Evolutionary conservation across 2,797 vertebrate genomes (phyloP).

Genomic region (Gadopsis bispinosus): DNA sequence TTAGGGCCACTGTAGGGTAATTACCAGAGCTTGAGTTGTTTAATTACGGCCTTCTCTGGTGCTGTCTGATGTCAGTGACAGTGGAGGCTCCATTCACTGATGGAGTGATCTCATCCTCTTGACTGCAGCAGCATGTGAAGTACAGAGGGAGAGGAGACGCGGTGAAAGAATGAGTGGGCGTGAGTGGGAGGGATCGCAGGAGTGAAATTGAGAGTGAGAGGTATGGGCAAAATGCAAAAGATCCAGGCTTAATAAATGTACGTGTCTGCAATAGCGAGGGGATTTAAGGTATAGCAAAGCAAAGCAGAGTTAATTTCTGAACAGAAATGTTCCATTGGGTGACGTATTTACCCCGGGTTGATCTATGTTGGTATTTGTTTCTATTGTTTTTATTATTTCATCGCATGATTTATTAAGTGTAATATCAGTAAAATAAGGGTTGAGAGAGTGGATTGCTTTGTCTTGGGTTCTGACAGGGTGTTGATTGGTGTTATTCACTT

Average conservation of each 20-base stretch:
- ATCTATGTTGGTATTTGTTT: conserved; percentile 10
- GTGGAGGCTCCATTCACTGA: conserved; percentile 77
- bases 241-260: conserved; percentile 46
- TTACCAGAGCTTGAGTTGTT: conserved; percentile 87
- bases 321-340: not conserved
- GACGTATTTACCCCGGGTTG: not conserved
- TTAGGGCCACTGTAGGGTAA: conserved; percentile 86
- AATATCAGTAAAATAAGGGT: not conserved
- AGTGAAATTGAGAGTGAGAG: conserved; percentile 51
- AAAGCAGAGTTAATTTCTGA: conserved; percentile 19
- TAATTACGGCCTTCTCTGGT: conserved; percentile 84
- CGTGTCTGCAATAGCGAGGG: conserved; percentile 15
- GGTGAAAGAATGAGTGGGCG: conserved; percentile 57
- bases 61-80: conserved; percentile 81
- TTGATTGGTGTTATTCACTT: not conserved
- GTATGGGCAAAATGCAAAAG: conserved; percentile 40
- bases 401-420: not conserved
- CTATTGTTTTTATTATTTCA: not conserved
- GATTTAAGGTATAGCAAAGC: conserved; percentile 25
- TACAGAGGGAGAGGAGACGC: conserved; percentile 46
- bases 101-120: conserved; percentile 80
- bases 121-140: conserved; percentile 65
- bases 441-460: not conserved
- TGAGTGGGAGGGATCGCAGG: conserved; percentile 54
- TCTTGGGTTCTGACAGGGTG: not conserved